A percentile compares a stretch with the other conserved stretches of the same genome.
Evolutionary conservation across 2,888 invertebrate species (phyloP).

Genomic region (Tenthredo notha): DNA sequence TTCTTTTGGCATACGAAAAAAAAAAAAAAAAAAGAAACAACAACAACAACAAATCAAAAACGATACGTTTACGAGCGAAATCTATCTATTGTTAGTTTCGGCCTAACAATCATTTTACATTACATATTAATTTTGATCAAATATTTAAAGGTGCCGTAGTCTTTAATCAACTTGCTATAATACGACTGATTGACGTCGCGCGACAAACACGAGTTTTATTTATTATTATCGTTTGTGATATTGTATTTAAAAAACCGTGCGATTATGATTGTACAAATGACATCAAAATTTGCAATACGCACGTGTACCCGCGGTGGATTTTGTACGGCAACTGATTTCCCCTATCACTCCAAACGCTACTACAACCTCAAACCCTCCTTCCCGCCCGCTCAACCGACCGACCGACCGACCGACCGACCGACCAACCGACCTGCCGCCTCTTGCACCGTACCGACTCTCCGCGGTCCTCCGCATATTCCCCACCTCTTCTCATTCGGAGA

Average conservation of each 20-base stretch:
- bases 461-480: slow-evolving; percentile 50
- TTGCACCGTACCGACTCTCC: slow-evolving; percentile 37
- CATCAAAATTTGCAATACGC: slow-evolving; percentile 54
- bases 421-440: not conserved
- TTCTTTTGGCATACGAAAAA: not conserved
- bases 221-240: not conserved
- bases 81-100: slow-evolving; percentile 9
- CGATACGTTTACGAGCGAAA: slow-evolving; percentile 39
- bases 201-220: not conserved
- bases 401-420: not conserved
- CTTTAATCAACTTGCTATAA: slow-evolving; percentile 5
- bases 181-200: slow-evolving; percentile 4
- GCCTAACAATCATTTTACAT: slow-evolving; percentile 34
- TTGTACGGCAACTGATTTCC: slow-evolving; percentile 72
- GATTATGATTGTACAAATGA: not conserved
- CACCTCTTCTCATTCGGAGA: slow-evolving; percentile 30
- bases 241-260: not conserved
- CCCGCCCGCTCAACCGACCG: not conserved
- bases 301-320: slow-evolving; percentile 68
- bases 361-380: slow-evolving; percentile 32
- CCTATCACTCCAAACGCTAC: slow-evolving; percentile 65
- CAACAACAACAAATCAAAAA: slow-evolving; percentile 2
- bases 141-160: not conserved
- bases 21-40: slow-evolving; percentile 3
- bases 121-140: not conserved